Conservation (phyloP, 2,113 vertebrate species). For the Furnarius figulus region DNA sequence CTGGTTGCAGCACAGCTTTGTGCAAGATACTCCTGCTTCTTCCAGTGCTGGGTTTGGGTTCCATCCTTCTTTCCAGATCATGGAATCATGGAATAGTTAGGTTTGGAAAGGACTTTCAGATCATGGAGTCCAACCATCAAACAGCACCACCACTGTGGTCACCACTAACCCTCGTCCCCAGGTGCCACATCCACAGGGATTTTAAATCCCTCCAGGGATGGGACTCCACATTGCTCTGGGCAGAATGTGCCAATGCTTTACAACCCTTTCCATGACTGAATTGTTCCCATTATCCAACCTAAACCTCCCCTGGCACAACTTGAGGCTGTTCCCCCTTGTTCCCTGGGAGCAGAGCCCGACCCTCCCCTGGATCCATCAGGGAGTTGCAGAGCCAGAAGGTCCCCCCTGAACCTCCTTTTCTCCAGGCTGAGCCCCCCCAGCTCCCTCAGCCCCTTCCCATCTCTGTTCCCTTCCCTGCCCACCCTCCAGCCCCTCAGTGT, state of each 20-base stretch:
- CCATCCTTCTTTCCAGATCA: accelerated
- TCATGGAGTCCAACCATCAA: not conserved
- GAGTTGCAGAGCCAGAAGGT: not conserved
- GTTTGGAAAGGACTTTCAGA: not conserved
- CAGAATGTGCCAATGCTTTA: not conserved
- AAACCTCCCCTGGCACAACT: too few species aligned
- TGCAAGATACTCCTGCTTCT: accelerated
- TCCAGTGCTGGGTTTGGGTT: not conserved
- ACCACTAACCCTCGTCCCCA: accelerated
- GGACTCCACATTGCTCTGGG: not conserved
- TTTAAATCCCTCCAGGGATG: too few species aligned
- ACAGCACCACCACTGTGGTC: not conserved
- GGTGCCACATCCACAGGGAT: not conserved
- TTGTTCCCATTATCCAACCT: accelerated
- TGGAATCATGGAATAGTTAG: too few species aligned
- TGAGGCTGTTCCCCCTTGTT: accelerated
- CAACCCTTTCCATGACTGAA: not conserved
- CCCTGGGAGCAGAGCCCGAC: not conserved
- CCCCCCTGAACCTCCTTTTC: not conserved
- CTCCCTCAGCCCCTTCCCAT: not conserved
- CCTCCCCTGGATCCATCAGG: not conserved
- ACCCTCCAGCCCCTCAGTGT: not conserved
- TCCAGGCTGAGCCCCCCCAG: not conserved
- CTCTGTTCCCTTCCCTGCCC: not conserved
- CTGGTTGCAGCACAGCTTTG: accelerated